These are phyloP conservation scores for Conger conger DNA, from an alignment of 2,113 vertebrate genomes.

Conservation along the genomic window DNA sequence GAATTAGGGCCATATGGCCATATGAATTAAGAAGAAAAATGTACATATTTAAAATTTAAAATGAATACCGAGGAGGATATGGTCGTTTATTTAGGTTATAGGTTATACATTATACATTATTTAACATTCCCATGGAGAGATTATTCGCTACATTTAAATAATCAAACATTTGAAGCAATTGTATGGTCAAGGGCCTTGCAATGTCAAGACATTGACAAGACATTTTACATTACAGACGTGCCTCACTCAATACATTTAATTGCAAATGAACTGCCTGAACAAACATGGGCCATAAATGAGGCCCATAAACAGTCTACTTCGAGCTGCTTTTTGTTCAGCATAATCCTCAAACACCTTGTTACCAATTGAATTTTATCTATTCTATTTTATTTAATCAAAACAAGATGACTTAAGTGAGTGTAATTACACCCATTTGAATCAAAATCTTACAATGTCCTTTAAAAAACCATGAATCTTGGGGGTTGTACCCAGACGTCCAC, in stretches of 20 bases:
- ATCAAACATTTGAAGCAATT: constrained; percentile 25
- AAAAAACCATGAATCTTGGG: neutral
- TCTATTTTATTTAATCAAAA: neutral
- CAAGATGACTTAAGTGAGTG: too few species aligned
- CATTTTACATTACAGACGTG: neutral
- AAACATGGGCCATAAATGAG: neutral
- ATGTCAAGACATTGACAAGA: neutral
- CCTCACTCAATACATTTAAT: neutral
- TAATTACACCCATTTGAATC: neutral
- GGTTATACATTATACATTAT: too few species aligned
- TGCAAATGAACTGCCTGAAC: neutral
- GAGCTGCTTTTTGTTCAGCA: neutral
- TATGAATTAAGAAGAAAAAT: constrained; percentile 39
- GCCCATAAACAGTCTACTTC: neutral
- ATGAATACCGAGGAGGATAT: too few species aligned
- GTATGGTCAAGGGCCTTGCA: constrained; percentile 11
- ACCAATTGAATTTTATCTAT: neutral
- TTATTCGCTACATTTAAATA: constrained; percentile 37
- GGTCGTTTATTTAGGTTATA: too few species aligned
- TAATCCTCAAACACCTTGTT: neutral
- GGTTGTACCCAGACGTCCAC: neutral
- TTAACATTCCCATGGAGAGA: constrained; percentile 34
- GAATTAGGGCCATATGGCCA: constrained; percentile 28
- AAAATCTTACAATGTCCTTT: neutral
- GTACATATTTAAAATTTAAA: too few species aligned